Conservation (phyloP, 2,113 vertebrate species). For the Paedocypris sp. region DNA sequence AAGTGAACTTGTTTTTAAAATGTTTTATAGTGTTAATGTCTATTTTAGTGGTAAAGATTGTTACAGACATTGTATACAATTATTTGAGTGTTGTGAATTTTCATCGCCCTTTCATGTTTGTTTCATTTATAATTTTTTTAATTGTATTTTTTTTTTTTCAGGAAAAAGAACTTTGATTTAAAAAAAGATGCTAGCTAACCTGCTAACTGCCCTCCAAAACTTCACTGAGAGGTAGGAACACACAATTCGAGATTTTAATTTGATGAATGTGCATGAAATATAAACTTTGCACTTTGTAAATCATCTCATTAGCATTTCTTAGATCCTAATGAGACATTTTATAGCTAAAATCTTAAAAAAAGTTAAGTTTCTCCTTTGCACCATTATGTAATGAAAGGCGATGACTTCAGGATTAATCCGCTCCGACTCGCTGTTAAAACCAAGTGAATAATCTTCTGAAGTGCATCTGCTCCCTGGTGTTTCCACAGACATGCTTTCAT, state of each 20-base stretch:
- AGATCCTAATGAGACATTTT: background rate
- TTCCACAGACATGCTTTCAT: background rate
- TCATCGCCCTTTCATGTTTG: background rate
- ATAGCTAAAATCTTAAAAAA: background rate
- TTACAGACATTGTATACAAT: no score
- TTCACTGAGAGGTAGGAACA: conserved; percentile 53
- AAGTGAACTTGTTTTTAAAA: no score
- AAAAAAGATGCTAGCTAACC: conserved; percentile 43
- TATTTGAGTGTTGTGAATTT: background rate
- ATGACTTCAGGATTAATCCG: conserved; percentile 3
- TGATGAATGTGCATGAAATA: background rate
- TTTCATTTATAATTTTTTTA: background rate
- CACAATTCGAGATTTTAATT: background rate
- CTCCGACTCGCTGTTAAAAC: background rate
- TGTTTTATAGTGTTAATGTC: no score
- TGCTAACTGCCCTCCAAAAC: conserved; percentile 40
- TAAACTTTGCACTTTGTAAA: background rate
- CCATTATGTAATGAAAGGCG: background rate
- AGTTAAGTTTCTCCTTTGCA: background rate
- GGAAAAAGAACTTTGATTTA: conserved; percentile 9
- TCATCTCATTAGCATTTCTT: background rate
- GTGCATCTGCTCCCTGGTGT: background rate
- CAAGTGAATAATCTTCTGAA: conserved; percentile 8
- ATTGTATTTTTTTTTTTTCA: conserved; percentile 46
- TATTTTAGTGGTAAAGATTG: no score